Conservation (phyloP, 2,888 invertebrate genomes). For the Chesias legatella region DNA sequence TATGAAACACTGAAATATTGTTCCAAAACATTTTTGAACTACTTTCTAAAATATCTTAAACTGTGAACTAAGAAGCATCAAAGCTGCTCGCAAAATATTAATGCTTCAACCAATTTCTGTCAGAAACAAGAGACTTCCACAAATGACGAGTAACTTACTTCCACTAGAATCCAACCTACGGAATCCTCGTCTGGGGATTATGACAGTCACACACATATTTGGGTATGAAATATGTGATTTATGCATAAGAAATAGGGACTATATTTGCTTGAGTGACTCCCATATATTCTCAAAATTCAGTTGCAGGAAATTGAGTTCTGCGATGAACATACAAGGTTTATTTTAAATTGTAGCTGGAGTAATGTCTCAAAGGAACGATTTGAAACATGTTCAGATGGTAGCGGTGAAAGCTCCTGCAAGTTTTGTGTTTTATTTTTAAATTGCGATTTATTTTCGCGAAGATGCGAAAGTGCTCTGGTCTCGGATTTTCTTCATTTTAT, state of each 20-base stretch:
- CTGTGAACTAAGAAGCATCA: too few species aligned
- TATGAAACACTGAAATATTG: too few species aligned
- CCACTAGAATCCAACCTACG: slow-evolving; percentile 25
- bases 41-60: too few species aligned
- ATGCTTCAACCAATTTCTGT: slow-evolving; percentile 50
- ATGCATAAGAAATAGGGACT: slow-evolving; percentile 30
- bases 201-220: slow-evolving; percentile 37
- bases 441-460: slow-evolving; percentile 59
- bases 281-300: slow-evolving; percentile 10
- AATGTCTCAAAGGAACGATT: slow-evolving; percentile 63
- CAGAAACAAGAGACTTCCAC: slow-evolving; percentile 47
- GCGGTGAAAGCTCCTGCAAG: slow-evolving; percentile 71
- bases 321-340: slow-evolving; percentile 25
- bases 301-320: slow-evolving; percentile 21
- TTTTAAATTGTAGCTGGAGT: slow-evolving; percentile 29
- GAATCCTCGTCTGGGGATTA: slow-evolving; percentile 48
- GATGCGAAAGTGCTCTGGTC: slow-evolving; percentile 41
- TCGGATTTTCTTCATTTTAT: slow-evolving; percentile 35
- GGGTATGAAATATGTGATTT: slow-evolving; percentile 29
- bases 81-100: slow-evolving; percentile 34
- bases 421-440: slow-evolving; percentile 69
- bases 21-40: too few species aligned
- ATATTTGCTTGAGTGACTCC: slow-evolving; percentile 27
- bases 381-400: slow-evolving; percentile 67
- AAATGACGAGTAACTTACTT: slow-evolving; percentile 8